phyloP scores from a whole-genome alignment of 2,113 vertebrate species.

The Leptodactylus fuscus region DNA sequence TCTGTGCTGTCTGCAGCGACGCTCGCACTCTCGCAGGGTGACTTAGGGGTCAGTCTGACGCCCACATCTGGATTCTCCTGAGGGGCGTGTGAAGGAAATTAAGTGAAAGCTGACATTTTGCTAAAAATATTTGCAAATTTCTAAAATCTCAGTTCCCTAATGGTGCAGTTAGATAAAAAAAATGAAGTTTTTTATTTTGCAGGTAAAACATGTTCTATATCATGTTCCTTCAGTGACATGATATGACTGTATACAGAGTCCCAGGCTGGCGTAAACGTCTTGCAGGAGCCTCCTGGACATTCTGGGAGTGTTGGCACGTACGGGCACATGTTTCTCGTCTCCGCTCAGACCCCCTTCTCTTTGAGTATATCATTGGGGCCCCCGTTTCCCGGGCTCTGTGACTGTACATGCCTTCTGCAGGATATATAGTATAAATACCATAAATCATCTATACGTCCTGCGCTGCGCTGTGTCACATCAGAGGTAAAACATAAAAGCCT shows the following conservation, averaged over 20 bases:
- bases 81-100: no score
- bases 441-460: neutral
- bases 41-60: neutral
- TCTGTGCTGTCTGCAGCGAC: no score
- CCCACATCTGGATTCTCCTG: neutral
- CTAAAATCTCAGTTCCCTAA: no score
- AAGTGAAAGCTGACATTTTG: no score
- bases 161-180: no score
- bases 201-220: no score
- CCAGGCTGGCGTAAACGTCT: no score
- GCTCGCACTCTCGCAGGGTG: neutral
- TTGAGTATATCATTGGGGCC: neutral
- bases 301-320: neutral
- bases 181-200: no score
- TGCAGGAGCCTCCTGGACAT: no score
- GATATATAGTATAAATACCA: conserved; percentile 8
- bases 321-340: neutral
- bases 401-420: neutral
- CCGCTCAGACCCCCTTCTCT: neutral
- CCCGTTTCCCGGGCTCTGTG: neutral
- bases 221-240: no score
- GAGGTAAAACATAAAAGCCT: neutral
- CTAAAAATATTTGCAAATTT: no score
- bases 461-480: neutral
- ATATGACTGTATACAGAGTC: no score